Evolutionary conservation across 2,888 invertebrate species (phyloP).

Genomic region (Rotaria socialis): DNA sequence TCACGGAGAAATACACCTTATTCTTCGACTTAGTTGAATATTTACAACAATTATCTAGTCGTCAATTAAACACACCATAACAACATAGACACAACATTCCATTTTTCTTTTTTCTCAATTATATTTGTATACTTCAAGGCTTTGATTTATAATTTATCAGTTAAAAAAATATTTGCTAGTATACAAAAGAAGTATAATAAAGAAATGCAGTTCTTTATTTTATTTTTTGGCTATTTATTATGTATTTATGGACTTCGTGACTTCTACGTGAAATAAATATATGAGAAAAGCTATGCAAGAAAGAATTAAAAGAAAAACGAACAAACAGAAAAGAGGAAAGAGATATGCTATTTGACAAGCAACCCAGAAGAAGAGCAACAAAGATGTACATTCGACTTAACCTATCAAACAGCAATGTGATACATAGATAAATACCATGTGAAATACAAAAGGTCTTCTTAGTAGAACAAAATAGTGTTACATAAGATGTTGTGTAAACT

Average conservation of each 20-base stretch:
- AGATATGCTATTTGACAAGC: background rate
- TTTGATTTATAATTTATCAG: background rate
- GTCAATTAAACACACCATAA: background rate
- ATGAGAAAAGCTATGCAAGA: too few species aligned
- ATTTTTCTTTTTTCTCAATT: background rate
- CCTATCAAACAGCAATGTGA: background rate
- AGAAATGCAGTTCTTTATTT: too few species aligned
- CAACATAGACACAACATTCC: background rate
- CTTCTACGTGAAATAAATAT: too few species aligned
- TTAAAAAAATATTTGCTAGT: background rate
- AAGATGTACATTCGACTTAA: background rate
- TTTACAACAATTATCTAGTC: background rate
- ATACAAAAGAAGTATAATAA: too few species aligned
- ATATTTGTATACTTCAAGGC: background rate
- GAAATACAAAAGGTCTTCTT: too few species aligned
- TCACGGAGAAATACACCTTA: conserved; percentile 3
- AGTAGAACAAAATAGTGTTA: background rate
- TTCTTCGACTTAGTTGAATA: background rate
- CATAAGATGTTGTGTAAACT: background rate
- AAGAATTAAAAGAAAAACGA: too few species aligned
- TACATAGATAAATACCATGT: background rate
- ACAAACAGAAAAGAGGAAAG: background rate
- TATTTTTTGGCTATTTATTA: too few species aligned
- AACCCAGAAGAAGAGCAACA: background rate
- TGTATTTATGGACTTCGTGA: too few species aligned